phyloP scores from a whole-genome alignment of 2,888 invertebrate genomes.

The Orthosia gracilis region DNA sequence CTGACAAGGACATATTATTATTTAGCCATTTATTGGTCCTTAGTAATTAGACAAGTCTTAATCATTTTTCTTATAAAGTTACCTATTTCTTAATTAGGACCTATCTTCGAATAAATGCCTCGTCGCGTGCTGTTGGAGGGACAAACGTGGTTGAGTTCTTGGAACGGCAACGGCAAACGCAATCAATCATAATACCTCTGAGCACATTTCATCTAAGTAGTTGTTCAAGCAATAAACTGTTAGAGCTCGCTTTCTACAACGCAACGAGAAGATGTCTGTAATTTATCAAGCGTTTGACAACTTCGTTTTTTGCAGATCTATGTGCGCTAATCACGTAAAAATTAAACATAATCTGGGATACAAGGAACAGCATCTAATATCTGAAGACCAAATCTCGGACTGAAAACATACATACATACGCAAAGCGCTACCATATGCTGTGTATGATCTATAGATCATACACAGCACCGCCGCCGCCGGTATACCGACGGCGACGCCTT shows the following conservation, averaged over 20 bases:
- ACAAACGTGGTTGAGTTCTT: background rate
- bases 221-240: background rate
- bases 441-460: background rate
- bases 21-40: no score
- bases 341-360: background rate
- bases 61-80: no score
- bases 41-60: no score
- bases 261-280: background rate
- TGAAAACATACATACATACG: background rate
- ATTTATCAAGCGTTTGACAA: conserved; percentile 4
- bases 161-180: background rate
- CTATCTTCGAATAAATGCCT: no score
- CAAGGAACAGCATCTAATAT: background rate
- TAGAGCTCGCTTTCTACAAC: background rate
- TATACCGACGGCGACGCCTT: no score
- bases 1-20: no score
- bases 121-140: background rate
- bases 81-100: no score
- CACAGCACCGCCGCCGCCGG: no score
- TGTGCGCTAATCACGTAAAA: background rate
- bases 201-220: background rate
- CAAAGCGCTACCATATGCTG: background rate
- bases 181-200: background rate
- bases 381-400: background rate
- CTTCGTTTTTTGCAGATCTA: background rate